A percentile compares a stretch with the other conserved stretches of the same genome.
phyloP scores from a whole-genome alignment of 2,888 invertebrate species.

The Gymnocheta viridis region DNA sequence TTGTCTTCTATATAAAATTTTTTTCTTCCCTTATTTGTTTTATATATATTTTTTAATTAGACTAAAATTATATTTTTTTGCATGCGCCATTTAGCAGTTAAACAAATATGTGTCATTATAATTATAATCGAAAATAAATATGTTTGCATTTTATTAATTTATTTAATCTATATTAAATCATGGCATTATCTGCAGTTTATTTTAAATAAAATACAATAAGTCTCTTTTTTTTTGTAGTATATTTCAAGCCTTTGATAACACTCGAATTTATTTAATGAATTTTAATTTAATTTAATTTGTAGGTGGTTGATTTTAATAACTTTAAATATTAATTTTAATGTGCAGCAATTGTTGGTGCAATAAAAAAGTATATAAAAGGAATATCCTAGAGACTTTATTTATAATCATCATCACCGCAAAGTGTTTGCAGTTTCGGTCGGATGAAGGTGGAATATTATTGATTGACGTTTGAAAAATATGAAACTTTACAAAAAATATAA shows the following conservation, averaged over 20 bases:
- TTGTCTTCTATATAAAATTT: neutral
- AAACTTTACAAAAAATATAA: too few species aligned
- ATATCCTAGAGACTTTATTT: conserved; percentile 9
- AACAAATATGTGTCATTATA: neutral
- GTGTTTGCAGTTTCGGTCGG: too few species aligned
- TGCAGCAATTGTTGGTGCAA: conserved; percentile 26
- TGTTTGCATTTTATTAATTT: conserved; percentile 31
- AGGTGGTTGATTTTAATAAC: conserved; percentile 58
- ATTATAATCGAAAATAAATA: neutral
- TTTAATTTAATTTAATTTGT: conserved; percentile 50
- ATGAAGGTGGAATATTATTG: too few species aligned
- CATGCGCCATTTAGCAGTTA: neutral
- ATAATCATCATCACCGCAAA: conserved; percentile 30
- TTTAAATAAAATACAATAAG: conserved; percentile 19
- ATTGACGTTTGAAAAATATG: too few species aligned
- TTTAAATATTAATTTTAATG: conserved; percentile 46
- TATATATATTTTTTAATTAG: conserved; percentile 29
- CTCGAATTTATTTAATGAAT: conserved; percentile 45
- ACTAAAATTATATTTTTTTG: conserved; percentile 15
- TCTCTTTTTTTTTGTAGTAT: neutral
- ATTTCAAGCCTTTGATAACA: conserved; percentile 15
- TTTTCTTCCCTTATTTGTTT: neutral
- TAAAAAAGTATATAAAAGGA: neutral
- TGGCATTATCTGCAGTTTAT: conserved; percentile 47
- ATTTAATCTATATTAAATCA: conserved; percentile 63